Conservation (phyloP, 2,797 vertebrate genomes). For the Cygnus olor region DNA sequence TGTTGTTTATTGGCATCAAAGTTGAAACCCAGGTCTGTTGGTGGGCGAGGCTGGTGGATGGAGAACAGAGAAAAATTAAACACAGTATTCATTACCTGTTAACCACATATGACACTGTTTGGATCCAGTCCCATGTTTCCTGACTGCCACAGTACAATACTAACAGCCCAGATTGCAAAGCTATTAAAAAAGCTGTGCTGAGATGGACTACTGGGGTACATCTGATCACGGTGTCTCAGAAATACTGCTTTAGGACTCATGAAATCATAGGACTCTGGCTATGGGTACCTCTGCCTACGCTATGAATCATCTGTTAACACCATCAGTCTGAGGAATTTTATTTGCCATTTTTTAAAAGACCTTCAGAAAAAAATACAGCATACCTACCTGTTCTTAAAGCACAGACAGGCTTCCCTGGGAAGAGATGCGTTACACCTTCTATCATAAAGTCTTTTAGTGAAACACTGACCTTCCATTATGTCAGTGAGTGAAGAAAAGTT, state of each 20-base stretch:
- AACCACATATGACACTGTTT: fast-evolving
- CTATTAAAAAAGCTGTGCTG: fast-evolving
- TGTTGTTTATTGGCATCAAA: slow-evolving; percentile 97
- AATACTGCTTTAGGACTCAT: not conserved
- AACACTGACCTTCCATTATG: not conserved
- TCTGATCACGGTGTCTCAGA: not conserved
- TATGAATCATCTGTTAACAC: not conserved
- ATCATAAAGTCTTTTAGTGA: not conserved
- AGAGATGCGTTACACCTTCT: fast-evolving
- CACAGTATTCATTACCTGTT: no score
- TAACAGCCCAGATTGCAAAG: not conserved
- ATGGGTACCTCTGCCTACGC: not conserved
- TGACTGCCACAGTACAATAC: fast-evolving
- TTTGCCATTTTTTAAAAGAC: not conserved
- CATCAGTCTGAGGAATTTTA: fast-evolving
- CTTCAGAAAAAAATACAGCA: not conserved
- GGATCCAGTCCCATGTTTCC: fast-evolving
- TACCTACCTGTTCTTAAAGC: not conserved
- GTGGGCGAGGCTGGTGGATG: slow-evolving; percentile 86
- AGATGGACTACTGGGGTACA: not conserved
- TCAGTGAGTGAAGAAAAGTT: not conserved
- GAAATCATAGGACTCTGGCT: not conserved
- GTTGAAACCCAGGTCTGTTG: slow-evolving; percentile 89
- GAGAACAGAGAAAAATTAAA: not conserved
- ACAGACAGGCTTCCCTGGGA: not conserved